Conservation (phyloP, 2,888 invertebrate species). For the Melieria crassipennis region DNA sequence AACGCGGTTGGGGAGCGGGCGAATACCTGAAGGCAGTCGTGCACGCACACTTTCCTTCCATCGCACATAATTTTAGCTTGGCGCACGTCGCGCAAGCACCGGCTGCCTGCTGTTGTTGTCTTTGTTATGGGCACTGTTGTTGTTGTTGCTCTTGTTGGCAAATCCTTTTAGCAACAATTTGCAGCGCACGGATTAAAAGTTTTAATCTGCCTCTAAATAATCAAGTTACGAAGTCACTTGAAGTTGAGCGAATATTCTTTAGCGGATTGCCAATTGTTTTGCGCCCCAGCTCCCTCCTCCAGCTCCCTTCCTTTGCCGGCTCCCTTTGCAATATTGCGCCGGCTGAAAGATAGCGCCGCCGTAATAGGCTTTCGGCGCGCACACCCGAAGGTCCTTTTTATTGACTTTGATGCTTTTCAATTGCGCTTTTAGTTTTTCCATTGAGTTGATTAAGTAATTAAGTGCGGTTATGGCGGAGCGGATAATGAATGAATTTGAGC, state of each 20-base stretch:
- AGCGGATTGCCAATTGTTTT: slow-evolving; percentile 25
- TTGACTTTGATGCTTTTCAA: too few relatives aligned
- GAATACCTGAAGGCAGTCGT: too few relatives aligned
- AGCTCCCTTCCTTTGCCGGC: neutral
- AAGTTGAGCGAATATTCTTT: slow-evolving; percentile 24
- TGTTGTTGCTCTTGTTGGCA: slow-evolving; percentile 4
- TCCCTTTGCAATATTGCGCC: neutral
- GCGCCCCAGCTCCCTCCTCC: slow-evolving; percentile 12
- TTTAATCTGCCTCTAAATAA: slow-evolving; percentile 62
- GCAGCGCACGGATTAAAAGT: slow-evolving; percentile 55
- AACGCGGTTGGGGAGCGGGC: slow-evolving; percentile 1
- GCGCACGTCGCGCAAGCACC: too few relatives aligned
- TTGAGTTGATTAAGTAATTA: slow-evolving; percentile 25
- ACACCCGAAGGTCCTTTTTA: too few relatives aligned
- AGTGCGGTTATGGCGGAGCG: slow-evolving; percentile 10
- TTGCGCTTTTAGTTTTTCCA: neutral
- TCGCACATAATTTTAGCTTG: too few relatives aligned
- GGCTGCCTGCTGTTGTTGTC: too few relatives aligned
- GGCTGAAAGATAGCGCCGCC: too few relatives aligned
- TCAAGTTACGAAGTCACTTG: slow-evolving; percentile 49
- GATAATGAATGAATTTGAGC: too few relatives aligned
- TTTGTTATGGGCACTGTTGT: neutral
- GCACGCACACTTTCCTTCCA: too few relatives aligned
- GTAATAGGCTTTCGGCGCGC: too few relatives aligned
- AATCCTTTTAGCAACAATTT: slow-evolving; percentile 55